Percentiles rank a stretch among this genome's conserved stretches.
phyloP scores from a whole-genome alignment of 2,888 invertebrate species.

The Cynaeus angustus region DNA sequence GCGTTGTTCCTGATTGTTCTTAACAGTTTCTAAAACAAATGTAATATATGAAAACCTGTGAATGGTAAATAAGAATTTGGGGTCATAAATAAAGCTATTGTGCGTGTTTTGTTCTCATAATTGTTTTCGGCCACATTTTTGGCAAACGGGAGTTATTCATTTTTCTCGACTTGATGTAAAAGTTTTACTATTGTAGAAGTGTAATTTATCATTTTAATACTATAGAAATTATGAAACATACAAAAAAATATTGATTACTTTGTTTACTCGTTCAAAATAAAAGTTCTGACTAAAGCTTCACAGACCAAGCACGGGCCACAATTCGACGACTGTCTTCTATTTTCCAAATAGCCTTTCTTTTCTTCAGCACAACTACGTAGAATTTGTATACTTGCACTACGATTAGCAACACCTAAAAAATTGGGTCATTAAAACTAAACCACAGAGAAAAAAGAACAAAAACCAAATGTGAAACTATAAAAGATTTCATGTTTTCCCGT shows the following conservation, averaged over 20 bases:
- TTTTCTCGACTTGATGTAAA: too few species aligned
- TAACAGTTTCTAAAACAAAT: too few species aligned
- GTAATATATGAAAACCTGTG: too few species aligned
- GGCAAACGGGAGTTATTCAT: too few species aligned
- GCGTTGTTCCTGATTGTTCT: not conserved
- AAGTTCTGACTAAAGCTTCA: constrained; percentile 90
- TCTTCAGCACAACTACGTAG: constrained; percentile 93
- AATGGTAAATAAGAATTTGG: too few species aligned
- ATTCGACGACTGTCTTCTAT: constrained; percentile 93
- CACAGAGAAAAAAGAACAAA: not conserved
- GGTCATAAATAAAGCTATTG: too few species aligned
- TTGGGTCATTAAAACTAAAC: constrained; percentile 37
- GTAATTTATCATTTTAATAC: too few species aligned
- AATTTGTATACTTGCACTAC: constrained; percentile 95
- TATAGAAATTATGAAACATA: too few species aligned
- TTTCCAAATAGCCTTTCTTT: constrained; percentile 95
- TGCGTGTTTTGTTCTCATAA: too few species aligned
- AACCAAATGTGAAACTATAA: constrained; percentile 83
- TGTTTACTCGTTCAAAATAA: constrained; percentile 80
- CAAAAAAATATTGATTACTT: too few species aligned
- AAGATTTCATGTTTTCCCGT: constrained; percentile 98
- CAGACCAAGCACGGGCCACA: constrained; percentile 93
- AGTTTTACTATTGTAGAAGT: too few species aligned
- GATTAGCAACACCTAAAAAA: constrained; percentile 83
- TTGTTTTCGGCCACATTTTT: too few species aligned